These are phyloP conservation scores for Pogoniulus pusillus DNA, from an alignment of 2,797 vertebrate genomes.

Conservation along the genomic window DNA sequence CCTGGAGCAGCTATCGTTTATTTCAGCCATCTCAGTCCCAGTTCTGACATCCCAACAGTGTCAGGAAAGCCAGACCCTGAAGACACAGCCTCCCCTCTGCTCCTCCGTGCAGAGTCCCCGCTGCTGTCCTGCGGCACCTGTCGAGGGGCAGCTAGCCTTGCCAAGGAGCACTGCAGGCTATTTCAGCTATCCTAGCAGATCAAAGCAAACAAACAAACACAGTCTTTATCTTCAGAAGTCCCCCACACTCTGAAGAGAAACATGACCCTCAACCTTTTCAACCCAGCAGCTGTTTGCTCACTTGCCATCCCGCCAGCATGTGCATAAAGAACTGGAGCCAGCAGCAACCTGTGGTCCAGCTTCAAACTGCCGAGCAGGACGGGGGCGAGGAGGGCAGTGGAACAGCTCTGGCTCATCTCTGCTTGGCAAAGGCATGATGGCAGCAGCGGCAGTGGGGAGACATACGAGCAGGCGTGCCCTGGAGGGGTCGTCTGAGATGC, in stretches of 20 bases:
- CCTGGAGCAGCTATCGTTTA: neutral
- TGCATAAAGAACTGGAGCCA: neutral
- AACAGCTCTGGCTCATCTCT: neutral
- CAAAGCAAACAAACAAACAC: neutral
- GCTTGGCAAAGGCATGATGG: neutral
- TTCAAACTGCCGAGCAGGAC: too few relatives aligned
- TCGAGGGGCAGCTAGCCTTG: neutral
- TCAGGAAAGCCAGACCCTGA: neutral
- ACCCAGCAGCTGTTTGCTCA: neutral
- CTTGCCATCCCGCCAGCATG: neutral
- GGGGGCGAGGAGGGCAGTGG: neutral
- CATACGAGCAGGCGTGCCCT: neutral
- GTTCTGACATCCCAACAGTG: neutral
- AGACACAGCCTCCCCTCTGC: neutral
- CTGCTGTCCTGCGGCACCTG: neutral
- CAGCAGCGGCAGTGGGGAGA: too few relatives aligned
- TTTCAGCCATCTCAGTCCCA: neutral
- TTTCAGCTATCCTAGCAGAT: neutral
- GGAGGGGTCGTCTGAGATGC: too few relatives aligned
- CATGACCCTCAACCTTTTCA: neutral
- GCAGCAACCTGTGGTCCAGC: neutral
- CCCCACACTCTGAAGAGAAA: neutral
- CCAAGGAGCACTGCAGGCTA: rapidly evolving
- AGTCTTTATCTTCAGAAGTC: neutral
- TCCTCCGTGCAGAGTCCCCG: neutral